Evolutionary conservation across 2,113 vertebrate genomes (phyloP).

Genomic region (Passer montanus): DNA sequence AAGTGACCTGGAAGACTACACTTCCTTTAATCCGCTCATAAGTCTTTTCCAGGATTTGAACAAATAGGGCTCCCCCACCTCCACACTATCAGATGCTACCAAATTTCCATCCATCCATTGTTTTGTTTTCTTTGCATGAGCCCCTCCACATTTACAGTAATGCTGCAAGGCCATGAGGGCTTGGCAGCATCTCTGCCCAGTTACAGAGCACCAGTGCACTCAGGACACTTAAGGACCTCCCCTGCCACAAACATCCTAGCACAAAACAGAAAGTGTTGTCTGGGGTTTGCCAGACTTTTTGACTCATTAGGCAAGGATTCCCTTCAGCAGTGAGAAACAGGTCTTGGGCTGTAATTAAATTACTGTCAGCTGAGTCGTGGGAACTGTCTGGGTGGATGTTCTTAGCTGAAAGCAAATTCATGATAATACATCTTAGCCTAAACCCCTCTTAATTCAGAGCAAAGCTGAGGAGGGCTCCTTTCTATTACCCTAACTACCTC

Average conservation of each 20-base stretch:
- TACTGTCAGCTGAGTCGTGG: constrained; percentile 15
- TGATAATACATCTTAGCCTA: background rate
- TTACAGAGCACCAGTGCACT: background rate
- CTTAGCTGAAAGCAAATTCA: constrained; percentile 11
- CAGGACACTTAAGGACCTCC: background rate
- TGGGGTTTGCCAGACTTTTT: background rate
- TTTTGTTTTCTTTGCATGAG: background rate
- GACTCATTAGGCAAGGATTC: background rate
- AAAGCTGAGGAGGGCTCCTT: background rate
- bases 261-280: background rate
- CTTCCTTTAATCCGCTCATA: background rate
- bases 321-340: background rate
- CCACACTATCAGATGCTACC: background rate
- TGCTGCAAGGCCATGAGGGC: background rate
- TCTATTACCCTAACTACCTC: background rate
- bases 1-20: background rate
- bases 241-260: background rate
- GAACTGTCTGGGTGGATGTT: constrained; percentile 8
- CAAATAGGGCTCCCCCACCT: background rate
- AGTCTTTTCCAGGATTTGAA: background rate
- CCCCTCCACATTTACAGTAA: background rate
- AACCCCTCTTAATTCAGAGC: background rate
- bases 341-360: background rate
- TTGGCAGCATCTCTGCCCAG: background rate
- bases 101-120: background rate